These are phyloP conservation scores for Silurus glanis DNA, from an alignment of 2,113 vertebrate species.

Conservation along the genomic window DNA sequence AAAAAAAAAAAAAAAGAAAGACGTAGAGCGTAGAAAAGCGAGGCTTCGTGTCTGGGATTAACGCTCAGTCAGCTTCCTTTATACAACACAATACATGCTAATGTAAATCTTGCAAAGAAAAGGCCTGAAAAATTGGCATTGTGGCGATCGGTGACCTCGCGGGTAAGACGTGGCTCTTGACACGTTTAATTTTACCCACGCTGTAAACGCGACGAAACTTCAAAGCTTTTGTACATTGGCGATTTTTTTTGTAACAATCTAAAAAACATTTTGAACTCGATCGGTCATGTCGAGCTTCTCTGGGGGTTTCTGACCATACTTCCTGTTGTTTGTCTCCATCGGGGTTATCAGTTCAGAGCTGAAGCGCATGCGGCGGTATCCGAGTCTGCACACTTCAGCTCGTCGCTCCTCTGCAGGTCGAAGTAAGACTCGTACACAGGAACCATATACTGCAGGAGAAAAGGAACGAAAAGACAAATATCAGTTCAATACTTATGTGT, in stretches of 20 bases:
- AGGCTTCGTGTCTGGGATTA: neutral
- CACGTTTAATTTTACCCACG: neutral
- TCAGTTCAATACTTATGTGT: neutral
- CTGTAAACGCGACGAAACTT: neutral
- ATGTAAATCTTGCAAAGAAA: neutral
- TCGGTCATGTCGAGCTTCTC: neutral
- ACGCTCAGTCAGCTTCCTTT: neutral
- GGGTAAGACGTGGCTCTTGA: neutral
- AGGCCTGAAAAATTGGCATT: neutral
- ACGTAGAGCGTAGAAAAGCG: neutral
- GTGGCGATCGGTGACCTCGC: neutral
- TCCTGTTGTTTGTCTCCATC: neutral
- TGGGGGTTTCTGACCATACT: neutral
- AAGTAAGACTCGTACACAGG: constrained; percentile 46
- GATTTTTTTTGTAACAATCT: too few relatives aligned
- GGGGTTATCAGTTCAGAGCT: neutral
- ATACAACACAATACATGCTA: neutral
- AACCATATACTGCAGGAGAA: constrained; percentile 21
- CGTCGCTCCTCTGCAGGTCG: constrained; percentile 30
- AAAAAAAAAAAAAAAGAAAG: too few relatives aligned
- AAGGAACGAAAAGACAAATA: neutral
- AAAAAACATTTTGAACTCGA: neutral
- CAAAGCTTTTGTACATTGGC: neutral
- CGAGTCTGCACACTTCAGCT: neutral
- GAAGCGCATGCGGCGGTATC: too few relatives aligned